Percentiles rank a stretch among this genome's conserved stretches.
phyloP scores from a whole-genome alignment of 2,888 invertebrate genomes.

The Aradus depressus region DNA sequence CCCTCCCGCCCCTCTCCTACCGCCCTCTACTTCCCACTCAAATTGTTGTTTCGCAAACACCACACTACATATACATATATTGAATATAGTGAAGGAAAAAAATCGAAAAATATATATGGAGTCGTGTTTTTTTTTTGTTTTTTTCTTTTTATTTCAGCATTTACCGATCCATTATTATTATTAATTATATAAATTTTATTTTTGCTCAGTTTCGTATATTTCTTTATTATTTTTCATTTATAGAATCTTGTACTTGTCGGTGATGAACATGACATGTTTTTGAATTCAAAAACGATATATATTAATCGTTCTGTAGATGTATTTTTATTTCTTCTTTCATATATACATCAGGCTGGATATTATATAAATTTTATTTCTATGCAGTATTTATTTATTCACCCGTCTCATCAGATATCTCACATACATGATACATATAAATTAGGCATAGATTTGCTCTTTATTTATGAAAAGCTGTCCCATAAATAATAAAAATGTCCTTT shows the following conservation, averaged over 20 bases:
- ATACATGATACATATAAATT: no score
- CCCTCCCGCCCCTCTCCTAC: constrained; percentile 13
- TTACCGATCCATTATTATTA: constrained; percentile 26
- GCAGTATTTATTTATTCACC: not conserved
- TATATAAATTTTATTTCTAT: constrained; percentile 17
- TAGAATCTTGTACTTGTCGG: constrained; percentile 25
- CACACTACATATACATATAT: constrained; percentile 1
- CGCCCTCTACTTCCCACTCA: constrained; percentile 16
- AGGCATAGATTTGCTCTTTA: no score
- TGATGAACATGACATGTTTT: constrained; percentile 8
- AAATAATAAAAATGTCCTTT: no score
- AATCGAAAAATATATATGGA: constrained; percentile 17
- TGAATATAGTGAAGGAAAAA: constrained; percentile 9
- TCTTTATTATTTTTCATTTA: constrained; percentile 22
- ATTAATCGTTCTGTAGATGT: constrained; percentile 25
- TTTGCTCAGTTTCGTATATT: constrained; percentile 27
- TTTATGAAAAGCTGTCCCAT: no score
- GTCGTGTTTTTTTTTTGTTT: constrained; percentile 26
- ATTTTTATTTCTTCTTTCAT: constrained; percentile 22
- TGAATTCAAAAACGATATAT: constrained; percentile 10
- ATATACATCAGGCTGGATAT: constrained; percentile 17
- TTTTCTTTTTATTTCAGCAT: no score
- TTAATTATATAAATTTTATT: constrained; percentile 21
- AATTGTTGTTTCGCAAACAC: constrained; percentile 13
- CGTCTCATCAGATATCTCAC: no score